Base-by-base conservation (phyloP, 2,888 invertebrate species). In the Cistogaster globosa region DNA sequence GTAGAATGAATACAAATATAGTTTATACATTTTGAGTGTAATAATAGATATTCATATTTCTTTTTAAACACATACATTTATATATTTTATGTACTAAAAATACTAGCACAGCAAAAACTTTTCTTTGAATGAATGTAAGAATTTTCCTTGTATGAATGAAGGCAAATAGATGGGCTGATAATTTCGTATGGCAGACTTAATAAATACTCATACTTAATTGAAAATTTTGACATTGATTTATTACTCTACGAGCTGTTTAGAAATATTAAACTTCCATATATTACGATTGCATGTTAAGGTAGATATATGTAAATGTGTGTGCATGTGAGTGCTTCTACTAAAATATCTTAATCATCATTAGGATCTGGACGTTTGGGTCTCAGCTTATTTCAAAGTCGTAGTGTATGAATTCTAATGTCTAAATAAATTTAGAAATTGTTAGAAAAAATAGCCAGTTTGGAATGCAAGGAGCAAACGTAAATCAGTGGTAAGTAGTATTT, bases 161-260 rank as follows among this genome's bases (percentile, higher is more conserved):
- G 76, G 48, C 18, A 7, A 18, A 45, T 9, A 75, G n/a, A n/a
- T n/a, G n/a, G n/a, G 45, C 48, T 67, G 55, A 32, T 67, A 48
- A 45, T 60, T 72, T 63, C 62, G 18, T 8, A 36, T 48, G 45
- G 32, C 32, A 74, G 67, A 74, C 58, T 80, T 74, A 57, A 63
- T 63, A 63, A 76, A 65, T 71, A 71, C 75, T 71, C 69, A 75
- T 63, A 71, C 65, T 72, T 48, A 68, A 83, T 74, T 69, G 62
- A 62, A 74, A 75, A 71, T 84, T 71, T 58, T 69, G 83, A 79
- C 83, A 83, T 79, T 83, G 78, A 83, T 83, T 79, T 74, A 83
- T 83, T 83, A 69, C 63, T 71, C 26, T 72, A 58, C 60, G 69
- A 78, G 67, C 65, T 65, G n/a, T 71, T 65, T 63, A n/a, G 58